Percentiles rank a stretch among this genome's conserved stretches.
Evolutionary conservation across 1,140 invertebrate genomes (phyloP).

Genomic region (Aphidius gifuensis): DNA sequence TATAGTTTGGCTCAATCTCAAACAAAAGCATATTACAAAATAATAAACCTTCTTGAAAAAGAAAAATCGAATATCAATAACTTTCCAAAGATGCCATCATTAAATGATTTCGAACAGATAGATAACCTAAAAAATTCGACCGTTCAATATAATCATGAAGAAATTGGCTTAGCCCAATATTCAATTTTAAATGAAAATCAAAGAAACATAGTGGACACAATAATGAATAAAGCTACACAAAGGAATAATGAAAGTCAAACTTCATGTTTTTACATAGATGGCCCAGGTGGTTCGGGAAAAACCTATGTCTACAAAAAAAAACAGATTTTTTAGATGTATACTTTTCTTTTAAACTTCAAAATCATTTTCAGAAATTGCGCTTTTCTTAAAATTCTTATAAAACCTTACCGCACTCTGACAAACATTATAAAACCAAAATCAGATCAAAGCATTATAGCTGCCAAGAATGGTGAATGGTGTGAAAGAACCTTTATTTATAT

Average conservation of each 20-base stretch:
- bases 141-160: not conserved
- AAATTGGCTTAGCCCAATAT: slow-evolving; percentile 16
- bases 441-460: too few relatives aligned
- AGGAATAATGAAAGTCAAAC: slow-evolving; percentile 1
- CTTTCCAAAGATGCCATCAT: slow-evolving; percentile 21
- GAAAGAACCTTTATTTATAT: too few relatives aligned
- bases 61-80: slow-evolving; percentile 14
- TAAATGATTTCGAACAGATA: slow-evolving; percentile 27
- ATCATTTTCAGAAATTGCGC: too few relatives aligned
- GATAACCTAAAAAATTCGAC: slow-evolving; percentile 18
- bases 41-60: slow-evolving; percentile 13
- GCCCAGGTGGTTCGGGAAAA: too few relatives aligned
- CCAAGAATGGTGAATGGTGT: too few relatives aligned
- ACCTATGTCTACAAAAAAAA: slow-evolving; percentile 20
- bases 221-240: not conserved
- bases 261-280: slow-evolving; percentile 23
- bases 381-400: too few relatives aligned
- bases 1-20: slow-evolving; percentile 3
- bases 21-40: slow-evolving; percentile 18
- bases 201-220: slow-evolving; percentile 13
- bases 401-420: too few relatives aligned
- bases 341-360: too few relatives aligned
- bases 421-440: too few relatives aligned
- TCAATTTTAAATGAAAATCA: slow-evolving; percentile 14
- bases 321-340: too few relatives aligned